phyloP scores from a whole-genome alignment of 2,888 invertebrate genomes.

The Rhabditoides inermis region DNA sequence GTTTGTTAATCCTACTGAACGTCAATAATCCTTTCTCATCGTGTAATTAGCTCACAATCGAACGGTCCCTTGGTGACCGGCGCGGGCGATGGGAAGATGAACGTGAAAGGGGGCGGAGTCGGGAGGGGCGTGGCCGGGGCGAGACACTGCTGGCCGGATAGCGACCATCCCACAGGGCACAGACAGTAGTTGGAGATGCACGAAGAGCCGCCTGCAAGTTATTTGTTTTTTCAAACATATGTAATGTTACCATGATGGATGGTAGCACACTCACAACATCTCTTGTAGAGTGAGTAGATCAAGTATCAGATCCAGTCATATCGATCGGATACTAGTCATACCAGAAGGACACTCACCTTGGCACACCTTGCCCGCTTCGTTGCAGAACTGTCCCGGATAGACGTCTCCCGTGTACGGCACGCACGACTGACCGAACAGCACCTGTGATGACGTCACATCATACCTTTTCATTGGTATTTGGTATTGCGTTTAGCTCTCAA shows the following conservation, averaged over 20 bases:
- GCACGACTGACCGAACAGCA: constrained; percentile 18
- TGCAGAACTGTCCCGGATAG: constrained; percentile 32
- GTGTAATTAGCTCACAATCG: constrained; percentile 10
- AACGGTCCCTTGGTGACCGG: neutral
- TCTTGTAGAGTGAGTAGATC: too few species aligned
- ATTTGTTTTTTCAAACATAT: too few species aligned
- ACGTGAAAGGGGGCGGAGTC: neutral
- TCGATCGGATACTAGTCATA: too few species aligned
- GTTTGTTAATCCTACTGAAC: too few species aligned
- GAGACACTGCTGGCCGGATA: constrained; percentile 12
- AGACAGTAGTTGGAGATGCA: constrained; percentile 19
- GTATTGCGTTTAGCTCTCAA: too few species aligned
- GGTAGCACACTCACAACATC: too few species aligned
- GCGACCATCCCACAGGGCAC: constrained; percentile 15
- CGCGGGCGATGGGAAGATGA: neutral
- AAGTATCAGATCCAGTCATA: too few species aligned
- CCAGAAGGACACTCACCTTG: too few species aligned
- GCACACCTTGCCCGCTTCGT: too few species aligned
- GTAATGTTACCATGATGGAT: neutral
- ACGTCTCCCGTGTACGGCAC: constrained; percentile 24
- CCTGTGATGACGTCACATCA: too few species aligned
- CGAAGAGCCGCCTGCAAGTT: constrained; percentile 23
- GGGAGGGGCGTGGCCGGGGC: constrained; percentile 8
- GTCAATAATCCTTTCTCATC: too few species aligned
- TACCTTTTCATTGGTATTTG: too few species aligned